Evolutionary conservation across 2,888 invertebrate species (phyloP), one percentile per base, ranked within the genome.

Genomic region (Leptopilina syphax): DNA sequence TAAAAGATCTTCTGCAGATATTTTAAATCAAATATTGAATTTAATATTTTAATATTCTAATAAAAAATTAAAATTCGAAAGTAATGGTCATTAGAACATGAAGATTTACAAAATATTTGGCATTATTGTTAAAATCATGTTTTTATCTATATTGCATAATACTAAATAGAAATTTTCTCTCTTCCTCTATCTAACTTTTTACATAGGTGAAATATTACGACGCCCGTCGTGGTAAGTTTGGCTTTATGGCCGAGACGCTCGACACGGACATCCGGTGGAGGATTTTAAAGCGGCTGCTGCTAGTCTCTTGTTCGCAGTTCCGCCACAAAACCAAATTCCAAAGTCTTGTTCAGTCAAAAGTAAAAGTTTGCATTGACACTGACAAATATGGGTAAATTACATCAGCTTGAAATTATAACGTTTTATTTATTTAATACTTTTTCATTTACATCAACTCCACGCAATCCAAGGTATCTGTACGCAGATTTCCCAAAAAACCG

Each of bases 161-260:
- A 24, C 34, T 73, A 57, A 57, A 57, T 73, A 57, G 57, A 27
- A 34, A 57, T 54, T 73, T 66, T 68, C 50, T 65, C 68, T 54
- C 70, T 10, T 13, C 47, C 50, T 65, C 57, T 77, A 54, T 44
- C 27, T 34, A 18, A 79, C 81, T 82, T 81, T 82, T 83, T 70
- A 77, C 78, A 73, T 80, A 83, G 82, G 81, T 87, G 87, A 88
- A 86, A 89, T 88, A 89, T 88, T 84, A 83, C 87, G 83, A 85
- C 83, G 83, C 85, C 85, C 83, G 85, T 83, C 83, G 84, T 84
- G 85, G 85, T 86, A 86, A 87, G 85, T 85, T 84, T 80, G 83
- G 83, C 86, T 88, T 88, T 87, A 87, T 84, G 83, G 83, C 78
- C 82, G 63, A 78, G 80, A 80, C 79, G 80, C 81, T 80, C 79